Conservation (phyloP, 2,888 invertebrate species). For the Yponomeuta cagnagella region DNA sequence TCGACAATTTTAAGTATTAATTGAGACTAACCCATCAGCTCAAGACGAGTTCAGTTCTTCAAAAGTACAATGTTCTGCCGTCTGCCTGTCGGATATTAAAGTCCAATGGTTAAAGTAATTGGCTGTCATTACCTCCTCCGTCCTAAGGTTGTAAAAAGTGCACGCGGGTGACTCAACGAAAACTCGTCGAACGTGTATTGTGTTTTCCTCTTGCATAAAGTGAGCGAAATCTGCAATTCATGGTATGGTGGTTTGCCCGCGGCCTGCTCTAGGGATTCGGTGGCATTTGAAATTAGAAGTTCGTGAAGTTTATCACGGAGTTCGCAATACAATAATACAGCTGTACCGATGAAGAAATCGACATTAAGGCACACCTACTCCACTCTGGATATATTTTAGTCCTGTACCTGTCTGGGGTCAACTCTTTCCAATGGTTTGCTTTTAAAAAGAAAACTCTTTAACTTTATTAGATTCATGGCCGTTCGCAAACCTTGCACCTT, state of each 20-base stretch:
- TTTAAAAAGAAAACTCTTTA: background rate
- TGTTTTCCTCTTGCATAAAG: background rate
- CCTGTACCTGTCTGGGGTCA: background rate
- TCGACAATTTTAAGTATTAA: background rate
- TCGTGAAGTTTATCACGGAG: background rate
- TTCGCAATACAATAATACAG: background rate
- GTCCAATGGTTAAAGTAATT: constrained; percentile 1
- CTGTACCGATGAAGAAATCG: background rate
- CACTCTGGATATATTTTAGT: background rate
- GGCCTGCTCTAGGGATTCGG: background rate
- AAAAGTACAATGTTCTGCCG: constrained; percentile 1
- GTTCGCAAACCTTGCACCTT: constrained; percentile 11
- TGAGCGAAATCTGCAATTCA: constrained; percentile 3
- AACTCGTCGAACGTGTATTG: background rate
- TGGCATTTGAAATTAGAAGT: background rate
- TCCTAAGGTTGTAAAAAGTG: background rate
- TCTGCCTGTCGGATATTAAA: background rate
- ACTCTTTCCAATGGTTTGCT: background rate
- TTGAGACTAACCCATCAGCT: background rate
- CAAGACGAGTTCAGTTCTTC: background rate
- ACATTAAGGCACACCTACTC: background rate
- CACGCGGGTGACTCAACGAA: constrained; percentile 1
- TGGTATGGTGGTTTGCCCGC: background rate
- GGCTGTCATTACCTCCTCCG: background rate
- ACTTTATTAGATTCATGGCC: constrained; percentile 11